Percentiles rank a stretch among this genome's conserved stretches.
Evolutionary conservation across 2,113 vertebrate species (phyloP).

Genomic region (Anas platyrhynchos): DNA sequence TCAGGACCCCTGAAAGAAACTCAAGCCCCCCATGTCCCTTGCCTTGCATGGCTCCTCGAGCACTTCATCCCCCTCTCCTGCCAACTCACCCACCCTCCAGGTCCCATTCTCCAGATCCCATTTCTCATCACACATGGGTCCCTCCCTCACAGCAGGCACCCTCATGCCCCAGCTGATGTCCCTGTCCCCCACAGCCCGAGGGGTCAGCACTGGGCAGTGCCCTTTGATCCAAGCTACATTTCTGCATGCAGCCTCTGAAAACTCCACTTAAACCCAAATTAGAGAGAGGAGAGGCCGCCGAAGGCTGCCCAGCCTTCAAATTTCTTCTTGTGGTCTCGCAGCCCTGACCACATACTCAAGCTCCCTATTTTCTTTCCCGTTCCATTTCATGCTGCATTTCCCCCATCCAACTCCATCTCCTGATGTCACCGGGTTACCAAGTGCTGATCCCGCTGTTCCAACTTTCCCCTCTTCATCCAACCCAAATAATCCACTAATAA

Average conservation of each 20-base stretch:
- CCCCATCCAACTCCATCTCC: not conserved
- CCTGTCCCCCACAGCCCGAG: accelerated
- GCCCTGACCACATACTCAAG: not conserved
- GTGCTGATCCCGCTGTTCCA: accelerated
- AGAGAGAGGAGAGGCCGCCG: not conserved
- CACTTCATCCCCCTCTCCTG: too few species aligned
- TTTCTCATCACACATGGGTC: accelerated
- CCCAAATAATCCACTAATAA: not conserved
- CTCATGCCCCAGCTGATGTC: not conserved
- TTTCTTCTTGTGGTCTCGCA: not conserved
- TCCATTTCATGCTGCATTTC: not conserved
- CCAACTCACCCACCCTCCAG: not conserved
- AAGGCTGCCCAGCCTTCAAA: not conserved
- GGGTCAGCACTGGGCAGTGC: not conserved
- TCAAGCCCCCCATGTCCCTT: not conserved
- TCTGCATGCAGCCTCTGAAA: accelerated
- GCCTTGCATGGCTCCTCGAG: not conserved
- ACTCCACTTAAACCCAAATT: accelerated
- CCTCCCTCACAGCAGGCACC: not conserved
- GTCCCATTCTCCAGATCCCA: not conserved
- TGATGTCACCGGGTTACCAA: not conserved
- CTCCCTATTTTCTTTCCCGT: not conserved
- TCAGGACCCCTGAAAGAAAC: not conserved
- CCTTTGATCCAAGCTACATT: accelerated
- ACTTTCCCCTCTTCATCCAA: not conserved